phyloP scores from a whole-genome alignment of 2,888 invertebrate genomes.

The Cryptosula pallasiana region DNA sequence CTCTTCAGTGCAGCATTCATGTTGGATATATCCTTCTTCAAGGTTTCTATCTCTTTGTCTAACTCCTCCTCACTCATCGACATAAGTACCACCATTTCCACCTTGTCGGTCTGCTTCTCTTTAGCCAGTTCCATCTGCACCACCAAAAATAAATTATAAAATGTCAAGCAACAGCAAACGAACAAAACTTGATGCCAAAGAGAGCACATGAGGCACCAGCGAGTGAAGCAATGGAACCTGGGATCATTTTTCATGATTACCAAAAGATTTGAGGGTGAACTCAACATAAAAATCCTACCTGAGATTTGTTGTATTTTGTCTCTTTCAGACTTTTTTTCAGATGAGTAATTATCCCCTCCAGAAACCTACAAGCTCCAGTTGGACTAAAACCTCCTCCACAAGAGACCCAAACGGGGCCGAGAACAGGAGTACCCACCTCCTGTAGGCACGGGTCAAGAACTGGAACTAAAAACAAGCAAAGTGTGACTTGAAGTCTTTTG shows the following conservation, averaged over 20 bases:
- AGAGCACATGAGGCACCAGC: too few species aligned
- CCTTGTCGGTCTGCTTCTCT: constrained; percentile 42
- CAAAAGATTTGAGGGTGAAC: too few species aligned
- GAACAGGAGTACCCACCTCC: constrained; percentile 40
- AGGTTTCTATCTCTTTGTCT: constrained; percentile 42
- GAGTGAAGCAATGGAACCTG: too few species aligned
- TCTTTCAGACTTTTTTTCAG: constrained; percentile 40
- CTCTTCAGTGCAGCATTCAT: constrained; percentile 36
- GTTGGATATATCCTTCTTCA: constrained; percentile 36
- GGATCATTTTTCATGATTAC: too few species aligned
- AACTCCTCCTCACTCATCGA: constrained; percentile 46
- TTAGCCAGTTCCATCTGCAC: constrained; percentile 40
- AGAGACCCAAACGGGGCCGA: constrained; percentile 53
- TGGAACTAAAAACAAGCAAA: too few species aligned
- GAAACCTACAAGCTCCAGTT: constrained; percentile 44
- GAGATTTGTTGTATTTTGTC: constrained; percentile 30
- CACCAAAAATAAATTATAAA: too few species aligned
- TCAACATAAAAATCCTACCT: background rate
- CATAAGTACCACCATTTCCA: constrained; percentile 39
- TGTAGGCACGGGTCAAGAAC: constrained; percentile 49
- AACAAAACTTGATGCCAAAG: too few species aligned
- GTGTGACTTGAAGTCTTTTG: too few species aligned
- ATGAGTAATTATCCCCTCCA: constrained; percentile 38
- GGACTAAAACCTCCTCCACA: constrained; percentile 51
- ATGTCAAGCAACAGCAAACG: too few species aligned